These are phyloP conservation scores for Andrena hattorfiana DNA, from an alignment of 2,888 invertebrate genomes.

Conservation along the genomic window DNA sequence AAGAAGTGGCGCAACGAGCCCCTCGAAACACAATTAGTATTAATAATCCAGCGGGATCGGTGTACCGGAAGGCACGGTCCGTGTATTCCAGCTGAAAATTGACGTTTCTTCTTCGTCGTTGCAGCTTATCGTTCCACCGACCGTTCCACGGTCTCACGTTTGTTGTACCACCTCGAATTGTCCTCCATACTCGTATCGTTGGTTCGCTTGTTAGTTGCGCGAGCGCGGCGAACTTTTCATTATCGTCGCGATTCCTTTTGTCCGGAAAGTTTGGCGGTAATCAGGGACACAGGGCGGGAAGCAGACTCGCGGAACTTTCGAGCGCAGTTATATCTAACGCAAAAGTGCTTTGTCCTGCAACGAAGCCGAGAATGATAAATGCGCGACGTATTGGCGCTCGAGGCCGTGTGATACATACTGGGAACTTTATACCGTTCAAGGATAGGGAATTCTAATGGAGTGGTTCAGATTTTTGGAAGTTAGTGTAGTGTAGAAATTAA, in stretches of 20 bases:
- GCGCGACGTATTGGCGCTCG: not conserved
- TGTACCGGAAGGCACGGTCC: conserved; percentile 83
- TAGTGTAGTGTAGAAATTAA: too few relatives aligned
- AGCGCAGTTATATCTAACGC: not conserved
- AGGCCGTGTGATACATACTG: not conserved
- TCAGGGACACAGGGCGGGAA: conserved; percentile 12
- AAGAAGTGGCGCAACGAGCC: conserved; percentile 20
- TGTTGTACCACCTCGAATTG: not conserved
- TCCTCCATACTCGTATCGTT: not conserved
- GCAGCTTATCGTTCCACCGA: conserved; percentile 51
- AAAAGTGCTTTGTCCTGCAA: not conserved
- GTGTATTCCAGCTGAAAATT: conserved; percentile 79
- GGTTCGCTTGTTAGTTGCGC: conserved; percentile 1
- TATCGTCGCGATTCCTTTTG: conserved; percentile 27
- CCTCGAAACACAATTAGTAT: conserved; percentile 52
- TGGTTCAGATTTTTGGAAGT: too few relatives aligned
- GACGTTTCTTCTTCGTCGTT: conserved; percentile 72
- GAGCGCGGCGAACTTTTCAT: conserved; percentile 49
- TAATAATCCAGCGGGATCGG: conserved; percentile 73
- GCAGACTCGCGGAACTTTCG: conserved; percentile 11
- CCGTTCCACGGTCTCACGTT: conserved; percentile 25
- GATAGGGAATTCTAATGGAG: too few relatives aligned
- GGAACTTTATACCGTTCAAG: too few relatives aligned
- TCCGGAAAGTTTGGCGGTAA: conserved; percentile 15
- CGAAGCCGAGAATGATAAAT: conserved; percentile 25